Evolutionary conservation across 1,140 invertebrate genomes (phyloP).

Genomic region (Lasaia peninsularis): DNA sequence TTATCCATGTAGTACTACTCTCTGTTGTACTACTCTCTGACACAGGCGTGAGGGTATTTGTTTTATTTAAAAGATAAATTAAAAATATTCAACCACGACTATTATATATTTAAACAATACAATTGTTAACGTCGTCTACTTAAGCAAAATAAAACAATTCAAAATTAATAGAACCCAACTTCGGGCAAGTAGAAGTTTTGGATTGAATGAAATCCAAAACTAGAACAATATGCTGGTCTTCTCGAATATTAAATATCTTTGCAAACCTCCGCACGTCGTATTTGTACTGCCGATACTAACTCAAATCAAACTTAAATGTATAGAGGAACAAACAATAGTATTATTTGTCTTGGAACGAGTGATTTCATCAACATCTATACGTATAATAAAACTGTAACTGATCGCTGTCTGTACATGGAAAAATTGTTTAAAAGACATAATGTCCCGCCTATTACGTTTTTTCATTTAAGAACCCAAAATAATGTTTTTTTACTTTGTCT

Average conservation of each 20-base stretch:
- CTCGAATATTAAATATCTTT: conserved; percentile 11
- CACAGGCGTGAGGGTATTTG: no score
- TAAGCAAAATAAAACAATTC: not conserved
- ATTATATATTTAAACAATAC: no score
- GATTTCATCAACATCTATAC: conserved; percentile 6
- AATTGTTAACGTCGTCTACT: not conserved
- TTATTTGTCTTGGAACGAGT: not conserved
- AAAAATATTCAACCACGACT: no score
- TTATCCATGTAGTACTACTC: no score
- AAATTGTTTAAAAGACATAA: no score
- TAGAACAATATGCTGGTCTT: conserved; percentile 1
- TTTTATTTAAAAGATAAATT: no score
- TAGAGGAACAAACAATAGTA: not conserved
- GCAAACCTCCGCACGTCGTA: not conserved
- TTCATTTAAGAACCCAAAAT: not conserved
- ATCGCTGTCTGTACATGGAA: no score
- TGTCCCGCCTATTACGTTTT: no score
- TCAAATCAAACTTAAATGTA: conserved; percentile 5
- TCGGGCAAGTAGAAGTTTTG: not conserved
- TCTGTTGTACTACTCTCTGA: no score
- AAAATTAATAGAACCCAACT: conserved; percentile 2
- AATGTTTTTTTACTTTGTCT: no score
- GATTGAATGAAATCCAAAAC: conserved; percentile 8
- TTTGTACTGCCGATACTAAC: conserved; percentile 2
- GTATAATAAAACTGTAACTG: no score